These are phyloP conservation scores for Asbolus verrucosus DNA, from an alignment of 1,140 invertebrate genomes.

Conservation along the genomic window DNA sequence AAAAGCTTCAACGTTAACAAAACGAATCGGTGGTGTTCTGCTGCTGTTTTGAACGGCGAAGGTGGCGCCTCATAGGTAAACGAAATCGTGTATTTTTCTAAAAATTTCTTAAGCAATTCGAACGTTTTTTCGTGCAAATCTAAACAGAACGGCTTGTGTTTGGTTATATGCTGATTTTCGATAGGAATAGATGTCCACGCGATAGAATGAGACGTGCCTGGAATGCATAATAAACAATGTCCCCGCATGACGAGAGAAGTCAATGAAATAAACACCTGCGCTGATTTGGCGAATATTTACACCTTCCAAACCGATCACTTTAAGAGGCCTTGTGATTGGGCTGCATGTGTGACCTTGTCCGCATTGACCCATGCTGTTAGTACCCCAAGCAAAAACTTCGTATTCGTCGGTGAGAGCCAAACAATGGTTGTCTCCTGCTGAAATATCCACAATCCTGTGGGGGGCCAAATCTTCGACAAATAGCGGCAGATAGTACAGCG, in stretches of 20 bases:
- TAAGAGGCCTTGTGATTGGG: conserved; percentile 72
- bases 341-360: conserved; percentile 76
- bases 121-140: conserved; percentile 75
- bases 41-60: conserved; percentile 67
- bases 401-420: conserved; percentile 71
- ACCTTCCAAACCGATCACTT: conserved; percentile 73
- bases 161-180: conserved; percentile 69
- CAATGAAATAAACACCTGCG: conserved; percentile 66
- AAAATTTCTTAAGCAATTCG: conserved; percentile 69
- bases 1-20: conserved; percentile 71
- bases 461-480: conserved; percentile 64
- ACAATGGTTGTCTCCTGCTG: conserved; percentile 73
- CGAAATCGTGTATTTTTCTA: conserved; percentile 71
- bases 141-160: conserved; percentile 74
- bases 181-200: conserved; percentile 75
- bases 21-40: conserved; percentile 73
- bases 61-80: conserved; percentile 66
- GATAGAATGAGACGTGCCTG: conserved; percentile 73
- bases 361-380: conserved; percentile 79
- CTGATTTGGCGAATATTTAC: conserved; percentile 74
- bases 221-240: conserved; percentile 27
- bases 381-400: conserved; percentile 73
- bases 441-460: conserved; percentile 66
- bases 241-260: neutral
- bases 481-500: conserved; percentile 68